Evolutionary conservation across 2,888 invertebrate species (phyloP), one percentile per base, ranked within the genome.

Genomic region (Tholera decimalis): DNA sequence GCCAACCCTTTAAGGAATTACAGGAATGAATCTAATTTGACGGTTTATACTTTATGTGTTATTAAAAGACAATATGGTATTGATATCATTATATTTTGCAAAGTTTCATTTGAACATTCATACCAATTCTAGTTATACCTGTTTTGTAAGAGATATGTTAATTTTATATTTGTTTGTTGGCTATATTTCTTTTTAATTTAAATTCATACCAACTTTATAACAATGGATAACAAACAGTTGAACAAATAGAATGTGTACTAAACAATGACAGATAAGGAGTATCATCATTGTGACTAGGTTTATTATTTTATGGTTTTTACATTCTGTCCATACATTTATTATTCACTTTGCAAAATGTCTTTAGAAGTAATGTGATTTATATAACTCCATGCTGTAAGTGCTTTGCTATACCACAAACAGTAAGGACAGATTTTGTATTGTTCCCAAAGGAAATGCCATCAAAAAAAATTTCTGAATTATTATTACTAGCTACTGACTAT

Each of bases 211-310:
- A 26, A 39, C 0, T 3, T 35, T 30, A 44, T n/a, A 44, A 37
- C 1, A 7, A 37, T 28, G 9, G 13, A 24, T 28, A n/a, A 15
- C 33, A 47, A 18, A 70, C 62, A 72, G 62, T 44, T 61, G 72
- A 33, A 44, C 11, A 71, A 67, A 61, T 30, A 67, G 28, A 39
- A 33, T 39, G 30, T 35, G 20, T 70, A 11, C 9, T 11, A 44
- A 18, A 43, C 53, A 64, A 73, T 33, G 39, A 24, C 24, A 47
- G 72, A 43, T 64, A 54, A 49, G 20, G 11, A 22, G 9, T 28
- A 37, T 9, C 18, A n/a, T 28, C 22, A 13, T 37, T 1, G 20
- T 57, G 30, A 39, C 57, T 13, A 8, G 0, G 37, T 9, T 30
- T 41, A 18, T 22, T 33, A n/a, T 22, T 58, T 3, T 24, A 24